These are phyloP conservation scores for Zygothrica quintamaculata DNA, from an alignment of 2,888 invertebrate species.

Conservation along the genomic window DNA sequence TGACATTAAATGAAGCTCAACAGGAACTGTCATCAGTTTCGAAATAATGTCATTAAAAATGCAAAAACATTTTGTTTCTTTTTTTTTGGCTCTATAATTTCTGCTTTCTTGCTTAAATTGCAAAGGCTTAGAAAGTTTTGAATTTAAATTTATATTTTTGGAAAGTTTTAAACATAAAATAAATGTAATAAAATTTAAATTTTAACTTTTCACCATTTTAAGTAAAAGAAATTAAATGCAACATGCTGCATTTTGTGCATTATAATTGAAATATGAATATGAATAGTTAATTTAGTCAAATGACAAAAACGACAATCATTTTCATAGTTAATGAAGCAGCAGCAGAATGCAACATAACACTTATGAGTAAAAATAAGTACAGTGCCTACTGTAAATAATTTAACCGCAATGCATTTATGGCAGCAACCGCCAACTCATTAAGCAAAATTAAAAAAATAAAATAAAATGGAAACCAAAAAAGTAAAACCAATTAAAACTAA, in stretches of 20 bases:
- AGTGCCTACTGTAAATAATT: constrained; percentile 33
- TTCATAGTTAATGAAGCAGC: constrained; percentile 75
- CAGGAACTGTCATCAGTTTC: background rate
- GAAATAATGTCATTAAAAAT: constrained; percentile 6
- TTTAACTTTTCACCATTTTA: background rate
- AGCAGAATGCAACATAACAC: no score
- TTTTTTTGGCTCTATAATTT: no score
- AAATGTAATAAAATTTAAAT: background rate
- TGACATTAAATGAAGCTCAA: no score
- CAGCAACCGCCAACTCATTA: constrained; percentile 61
- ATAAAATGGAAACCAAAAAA: no score
- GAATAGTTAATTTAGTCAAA: constrained; percentile 67
- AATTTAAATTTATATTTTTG: background rate
- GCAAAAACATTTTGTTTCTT: background rate
- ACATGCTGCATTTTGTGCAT: background rate
- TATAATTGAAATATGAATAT: constrained; percentile 21
- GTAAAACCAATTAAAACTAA: constrained; percentile 71
- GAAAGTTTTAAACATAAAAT: background rate
- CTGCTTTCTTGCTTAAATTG: no score
- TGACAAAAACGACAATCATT: constrained; percentile 66
- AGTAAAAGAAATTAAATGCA: background rate
- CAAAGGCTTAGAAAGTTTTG: no score
- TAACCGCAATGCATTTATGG: constrained; percentile 58
- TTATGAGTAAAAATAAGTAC: no score
- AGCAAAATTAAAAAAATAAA: constrained; percentile 10